phyloP scores from a whole-genome alignment of 2,797 vertebrate species.

The Danio albolineatus region DNA sequence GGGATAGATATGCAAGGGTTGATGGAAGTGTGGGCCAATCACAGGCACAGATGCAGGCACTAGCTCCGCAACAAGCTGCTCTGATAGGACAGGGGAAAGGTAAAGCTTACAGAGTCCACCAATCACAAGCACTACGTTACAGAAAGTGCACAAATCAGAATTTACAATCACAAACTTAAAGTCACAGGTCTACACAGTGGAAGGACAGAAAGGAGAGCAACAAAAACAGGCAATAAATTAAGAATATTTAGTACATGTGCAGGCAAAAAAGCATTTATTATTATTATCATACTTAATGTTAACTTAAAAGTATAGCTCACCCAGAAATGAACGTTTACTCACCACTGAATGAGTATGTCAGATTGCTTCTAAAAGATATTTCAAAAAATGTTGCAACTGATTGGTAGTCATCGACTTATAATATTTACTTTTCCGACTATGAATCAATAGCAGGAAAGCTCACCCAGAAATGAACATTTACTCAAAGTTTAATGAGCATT shows the following conservation, averaged over 20 bases:
- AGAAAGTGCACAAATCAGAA: conserved; percentile 65
- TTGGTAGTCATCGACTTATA: no score
- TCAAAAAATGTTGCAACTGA: no score
- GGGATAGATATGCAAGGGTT: conserved; percentile 39
- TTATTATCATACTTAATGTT: not conserved
- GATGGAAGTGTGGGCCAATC: conserved; percentile 62
- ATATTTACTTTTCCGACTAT: no score
- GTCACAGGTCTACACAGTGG: conserved; percentile 58
- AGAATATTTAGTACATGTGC: conserved; percentile 67
- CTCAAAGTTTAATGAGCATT: no score
- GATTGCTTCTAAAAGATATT: no score
- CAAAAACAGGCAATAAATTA: conserved; percentile 63
- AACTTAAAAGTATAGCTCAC: no score
- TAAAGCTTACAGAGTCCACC: conserved; percentile 79
- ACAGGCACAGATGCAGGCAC: conserved; percentile 69
- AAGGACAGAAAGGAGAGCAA: conserved; percentile 56
- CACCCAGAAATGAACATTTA: no score
- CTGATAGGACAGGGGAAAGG: conserved; percentile 80
- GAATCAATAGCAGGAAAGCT: no score
- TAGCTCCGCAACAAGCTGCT: conserved; percentile 74
- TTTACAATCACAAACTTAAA: conserved; percentile 64
- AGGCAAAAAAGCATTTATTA: conserved; percentile 54
- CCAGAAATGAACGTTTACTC: no score
- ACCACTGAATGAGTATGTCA: no score
- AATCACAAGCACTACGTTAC: conserved; percentile 69